Base-by-base conservation (phyloP, 1,140 invertebrate species). In the Phymorhynchus buccinoides region DNA sequence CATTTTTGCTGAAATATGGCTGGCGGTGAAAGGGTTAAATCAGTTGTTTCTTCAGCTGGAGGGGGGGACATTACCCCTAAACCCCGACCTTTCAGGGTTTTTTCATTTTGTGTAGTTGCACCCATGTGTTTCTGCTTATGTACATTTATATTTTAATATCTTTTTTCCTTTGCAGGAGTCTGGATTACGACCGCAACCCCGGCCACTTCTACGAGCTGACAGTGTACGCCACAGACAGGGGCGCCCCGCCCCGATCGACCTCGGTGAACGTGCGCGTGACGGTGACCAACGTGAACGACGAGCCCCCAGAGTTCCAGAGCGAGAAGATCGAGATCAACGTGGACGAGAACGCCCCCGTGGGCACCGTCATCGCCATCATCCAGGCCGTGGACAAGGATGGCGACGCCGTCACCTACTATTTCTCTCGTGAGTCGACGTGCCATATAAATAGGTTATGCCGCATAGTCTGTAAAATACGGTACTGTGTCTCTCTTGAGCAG, bases 381-480 rank as follows among this genome's bases (percentile, higher is more conserved):
- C 96, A 96, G 30, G 98, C 98, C 0, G 96, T 96, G 0, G 98
- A 99, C 92, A 97, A 96, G 52, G 98, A 99, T 93, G 97, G 91
- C 0, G 92, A 93, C 87, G 88, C 87, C 27, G 87, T 93, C 16
- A 88, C 87, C 39, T 92, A 91, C 82, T 91, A 87, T 68, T 92
- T 93, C 84, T 84, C 88, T 71, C 86, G 90, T 91, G 84, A 87
- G 88, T 88, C 18, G 16, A 39, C 42, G 37, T 78, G n/a, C n/a
- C n/a, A n/a, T n/a, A 71, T 71, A n/a, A n/a, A n/a, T n/a, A n/a
- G n/a, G n/a, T n/a, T n/a, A n/a, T n/a, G n/a, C n/a, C n/a, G n/a
- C n/a, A n/a, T n/a, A n/a, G n/a, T n/a, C n/a, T n/a, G n/a, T n/a
- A n/a, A n/a, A n/a, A n/a, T n/a, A n/a, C n/a, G n/a, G n/a, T n/a